Base-by-base conservation (phyloP, 92 coral and sea anemone genomes). In the Meandrina meandrites region DNA sequence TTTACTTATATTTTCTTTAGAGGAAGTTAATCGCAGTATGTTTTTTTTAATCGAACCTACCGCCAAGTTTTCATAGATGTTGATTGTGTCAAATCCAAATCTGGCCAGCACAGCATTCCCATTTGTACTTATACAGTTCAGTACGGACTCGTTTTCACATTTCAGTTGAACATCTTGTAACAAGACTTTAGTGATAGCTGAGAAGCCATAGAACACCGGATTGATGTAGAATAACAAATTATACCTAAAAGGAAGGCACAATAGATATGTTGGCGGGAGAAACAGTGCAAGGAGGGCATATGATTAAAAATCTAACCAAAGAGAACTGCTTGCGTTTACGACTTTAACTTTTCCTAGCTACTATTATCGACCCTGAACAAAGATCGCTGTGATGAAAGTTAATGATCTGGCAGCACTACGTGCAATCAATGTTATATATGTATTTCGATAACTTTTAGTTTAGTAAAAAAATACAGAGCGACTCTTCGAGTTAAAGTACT, bases 161-260 rank as follows among this genome's bases (percentile, higher is more conserved):
- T 79, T 79, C 14, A 89, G 73, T 40, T 57, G 35, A 28, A 64
- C 70, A 40, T 89, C 83, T 81, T 89, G 75, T 17, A 89, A 62
- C 42, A 89, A 51, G 51, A 85, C 90, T 78, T 89, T 89, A 14
- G 92, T 60, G 22, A 89, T 89, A 9, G 92, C 92, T 22, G 92
- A 32, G 76, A 85, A 89, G 1, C 92, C 92, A 47, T 89, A 89
- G 67, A 79, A 89, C 69, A 79, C 86, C 5, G 92, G 92, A 81
- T 89, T 89, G 47, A 89, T 80, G 78, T 58, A 85, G 76, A 89
- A 89, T 67, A 89, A 40, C 14, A 89, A 67, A 47, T 89, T 87
- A 75, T 89, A 89, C 68, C 92, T 89, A 30, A 31, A 42, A 40
- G 81, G 10, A 17, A 78, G 31, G 5, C 21, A 27, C 1, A 78